phyloP scores from a whole-genome alignment of 2,797 vertebrate species.

The Numenius phaeopus region DNA sequence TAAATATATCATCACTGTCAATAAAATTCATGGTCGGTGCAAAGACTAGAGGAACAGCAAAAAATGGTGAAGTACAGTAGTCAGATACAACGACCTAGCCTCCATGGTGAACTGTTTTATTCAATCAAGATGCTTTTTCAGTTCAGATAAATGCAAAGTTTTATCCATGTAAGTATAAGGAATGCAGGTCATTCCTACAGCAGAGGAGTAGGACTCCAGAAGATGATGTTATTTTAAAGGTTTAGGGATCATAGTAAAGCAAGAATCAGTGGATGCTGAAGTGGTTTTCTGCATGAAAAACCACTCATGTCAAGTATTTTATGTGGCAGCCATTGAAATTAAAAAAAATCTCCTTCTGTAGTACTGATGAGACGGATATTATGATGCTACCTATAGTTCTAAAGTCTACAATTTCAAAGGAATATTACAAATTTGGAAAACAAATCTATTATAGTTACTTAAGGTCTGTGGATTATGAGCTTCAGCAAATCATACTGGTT shows the following conservation, averaged over 20 bases:
- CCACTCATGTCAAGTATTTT: background rate
- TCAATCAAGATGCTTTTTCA: background rate
- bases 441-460: background rate
- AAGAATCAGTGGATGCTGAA: background rate
- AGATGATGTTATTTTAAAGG: background rate
- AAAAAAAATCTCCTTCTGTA: background rate
- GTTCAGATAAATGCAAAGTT: background rate
- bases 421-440: background rate
- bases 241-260: background rate
- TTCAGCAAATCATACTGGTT: background rate
- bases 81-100: background rate
- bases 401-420: background rate
- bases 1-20: background rate
- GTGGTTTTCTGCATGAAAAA: background rate
- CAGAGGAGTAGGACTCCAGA: background rate
- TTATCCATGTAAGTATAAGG: background rate
- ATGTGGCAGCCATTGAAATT: background rate
- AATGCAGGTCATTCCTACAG: background rate
- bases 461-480: background rate
- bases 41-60: background rate
- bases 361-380: background rate
- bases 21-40: background rate
- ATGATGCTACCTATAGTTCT: background rate
- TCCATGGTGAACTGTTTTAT: background rate
- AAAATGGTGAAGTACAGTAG: background rate